Percentiles rank a stretch among this genome's conserved stretches.
These are phyloP conservation scores for Oxyscelio sp. DNA, from an alignment of 2,888 invertebrate genomes.

Conservation along the genomic window DNA sequence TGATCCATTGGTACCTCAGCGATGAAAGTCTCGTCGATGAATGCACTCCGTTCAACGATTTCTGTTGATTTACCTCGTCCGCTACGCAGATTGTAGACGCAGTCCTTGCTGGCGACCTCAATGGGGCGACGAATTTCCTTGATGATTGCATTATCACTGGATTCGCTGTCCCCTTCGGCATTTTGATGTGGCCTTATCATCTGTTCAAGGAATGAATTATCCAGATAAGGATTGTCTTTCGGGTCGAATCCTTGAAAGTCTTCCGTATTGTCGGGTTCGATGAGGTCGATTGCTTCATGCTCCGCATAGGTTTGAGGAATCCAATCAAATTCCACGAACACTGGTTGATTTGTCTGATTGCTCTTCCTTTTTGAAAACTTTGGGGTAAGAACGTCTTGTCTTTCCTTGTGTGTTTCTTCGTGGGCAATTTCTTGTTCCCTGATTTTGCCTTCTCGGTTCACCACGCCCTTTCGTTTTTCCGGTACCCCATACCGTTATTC, in stretches of 20 bases:
- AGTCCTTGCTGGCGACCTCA: neutral
- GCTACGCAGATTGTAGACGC: slow-evolving; percentile 14
- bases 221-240: neutral
- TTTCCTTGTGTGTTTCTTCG: neutral
- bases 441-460: slow-evolving; percentile 14
- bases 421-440: neutral
- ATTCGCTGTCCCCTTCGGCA: neutral
- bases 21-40: slow-evolving; percentile 14
- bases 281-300: no score
- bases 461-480: slow-evolving; percentile 2
- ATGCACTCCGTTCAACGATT: neutral
- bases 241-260: slow-evolving; percentile 12
- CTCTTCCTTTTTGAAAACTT: neutral
- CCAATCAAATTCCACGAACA: neutral
- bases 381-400: neutral
- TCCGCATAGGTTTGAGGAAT: neutral
- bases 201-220: neutral
- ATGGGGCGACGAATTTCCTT: neutral
- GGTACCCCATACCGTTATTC: slow-evolving; percentile 4
- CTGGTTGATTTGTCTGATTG: neutral
- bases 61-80: neutral
- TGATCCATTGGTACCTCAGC: slow-evolving; percentile 19
- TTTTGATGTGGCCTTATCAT: neutral
- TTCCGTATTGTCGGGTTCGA: neutral
- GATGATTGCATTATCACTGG: neutral